These are phyloP conservation scores for Yponomeuta malinellus DNA, from an alignment of 2,888 invertebrate genomes.

Conservation along the genomic window DNA sequence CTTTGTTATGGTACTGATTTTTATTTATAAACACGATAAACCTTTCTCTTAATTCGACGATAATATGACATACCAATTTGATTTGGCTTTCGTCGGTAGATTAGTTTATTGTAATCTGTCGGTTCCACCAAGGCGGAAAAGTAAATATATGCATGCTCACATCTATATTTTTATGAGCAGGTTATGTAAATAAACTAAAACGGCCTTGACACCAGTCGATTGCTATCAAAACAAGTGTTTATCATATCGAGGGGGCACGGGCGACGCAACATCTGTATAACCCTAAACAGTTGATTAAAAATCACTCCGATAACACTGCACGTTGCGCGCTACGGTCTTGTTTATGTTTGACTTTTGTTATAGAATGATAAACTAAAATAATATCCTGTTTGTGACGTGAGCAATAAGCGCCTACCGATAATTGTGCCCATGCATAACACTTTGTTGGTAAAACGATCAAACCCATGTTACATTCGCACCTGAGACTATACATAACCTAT, in stretches of 20 bases:
- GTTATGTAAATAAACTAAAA: conserved; percentile 1
- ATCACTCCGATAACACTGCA: neutral
- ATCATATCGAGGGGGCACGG: conserved; percentile 1
- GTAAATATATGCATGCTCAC: neutral
- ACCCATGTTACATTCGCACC: neutral
- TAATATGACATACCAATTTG: neutral
- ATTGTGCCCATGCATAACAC: neutral
- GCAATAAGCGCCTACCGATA: neutral
- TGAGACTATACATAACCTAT: too few relatives aligned
- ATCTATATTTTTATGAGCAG: neutral
- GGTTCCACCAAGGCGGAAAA: neutral
- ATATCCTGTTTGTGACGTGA: neutral
- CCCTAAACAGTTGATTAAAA: neutral
- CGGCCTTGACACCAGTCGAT: neutral
- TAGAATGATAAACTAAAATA: neutral
- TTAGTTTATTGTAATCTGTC: neutral
- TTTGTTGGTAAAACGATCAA: neutral
- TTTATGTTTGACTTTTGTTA: neutral
- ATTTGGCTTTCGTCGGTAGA: neutral
- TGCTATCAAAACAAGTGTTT: neutral
- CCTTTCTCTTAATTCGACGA: too few relatives aligned
- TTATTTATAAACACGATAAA: too few relatives aligned
- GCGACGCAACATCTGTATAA: neutral
- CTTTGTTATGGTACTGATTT: too few relatives aligned
- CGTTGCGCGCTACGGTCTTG: neutral